Percentiles rank a stretch among this genome's conserved stretches.
phyloP scores from a whole-genome alignment of 2,113 vertebrate species.

The Prolemur simus region DNA sequence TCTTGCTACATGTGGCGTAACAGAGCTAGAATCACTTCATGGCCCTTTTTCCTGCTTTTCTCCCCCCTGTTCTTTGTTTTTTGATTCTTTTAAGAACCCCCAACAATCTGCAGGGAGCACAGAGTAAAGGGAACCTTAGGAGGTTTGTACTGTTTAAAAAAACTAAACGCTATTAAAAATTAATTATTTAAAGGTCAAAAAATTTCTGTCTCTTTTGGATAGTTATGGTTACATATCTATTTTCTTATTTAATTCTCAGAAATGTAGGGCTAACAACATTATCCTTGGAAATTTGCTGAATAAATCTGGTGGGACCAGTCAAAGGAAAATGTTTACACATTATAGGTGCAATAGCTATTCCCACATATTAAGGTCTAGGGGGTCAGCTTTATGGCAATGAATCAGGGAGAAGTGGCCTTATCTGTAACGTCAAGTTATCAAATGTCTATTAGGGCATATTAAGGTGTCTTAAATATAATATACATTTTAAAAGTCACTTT shows the following conservation, averaged over 20 bases:
- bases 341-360: not conserved
- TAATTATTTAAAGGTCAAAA: not conserved
- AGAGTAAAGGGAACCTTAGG: not conserved
- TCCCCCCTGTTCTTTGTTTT: not conserved
- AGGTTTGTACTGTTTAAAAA: not conserved
- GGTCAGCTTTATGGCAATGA: fast-evolving
- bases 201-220: not conserved
- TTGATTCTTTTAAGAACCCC: not conserved
- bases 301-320: not conserved
- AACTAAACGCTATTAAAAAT: not conserved
- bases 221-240: not conserved
- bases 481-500: not conserved
- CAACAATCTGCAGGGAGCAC: not conserved
- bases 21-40: not conserved
- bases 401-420: not conserved
- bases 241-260: not conserved
- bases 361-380: not conserved
- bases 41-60: not conserved
- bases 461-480: not conserved
- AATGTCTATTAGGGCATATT: not conserved
- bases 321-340: not conserved
- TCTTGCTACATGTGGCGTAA: not conserved
- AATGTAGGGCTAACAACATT: not conserved
- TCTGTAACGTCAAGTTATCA: not conserved
- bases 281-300: not conserved